Evolutionary conservation across 2,888 invertebrate genomes (phyloP), one percentile per base, ranked within the genome.

Genomic region (Cynaeus angustus): DNA sequence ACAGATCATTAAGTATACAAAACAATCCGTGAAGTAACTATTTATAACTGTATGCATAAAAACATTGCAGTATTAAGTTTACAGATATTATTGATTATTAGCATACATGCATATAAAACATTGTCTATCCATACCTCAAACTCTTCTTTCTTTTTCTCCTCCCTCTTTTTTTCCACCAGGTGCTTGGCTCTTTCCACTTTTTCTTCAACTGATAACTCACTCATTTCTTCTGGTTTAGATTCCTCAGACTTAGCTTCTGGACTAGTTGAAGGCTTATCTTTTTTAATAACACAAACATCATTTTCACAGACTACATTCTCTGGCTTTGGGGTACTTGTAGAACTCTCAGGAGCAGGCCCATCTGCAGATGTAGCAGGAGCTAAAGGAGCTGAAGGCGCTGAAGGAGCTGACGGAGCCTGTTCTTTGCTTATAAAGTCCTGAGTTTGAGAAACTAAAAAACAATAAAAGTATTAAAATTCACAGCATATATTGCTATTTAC

Each of bases 111-210:
- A n/a, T n/a, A n/a, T n/a, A n/a, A n/a, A n/a, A n/a, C n/a, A n/a
- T n/a, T n/a, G n/a, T 33, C 2, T 7, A 33, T 6, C 7, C 33
- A n/a, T 33, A 90, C 91, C 87, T 91, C 90, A 76, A 89, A 89
- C 72, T 93, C 93, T 78, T 91, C 89, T 6, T 88, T 87, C 50
- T 88, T 88, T 75, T 93, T 93, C 77, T 90, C 89, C 56, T 87
- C 83, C 38, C 89, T 86, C 76, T 90, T 90, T 30, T 89, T 88
- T 70, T 92, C 92, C 0, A 94, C 87, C 3, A 94, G 81, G 76
- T 90, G 88, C 78, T 91, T 90, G 0, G 92, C 92, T 62, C 88
- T 85, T 73, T 90, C 88, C 59, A 91, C 75, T 80, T 90, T 91
- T 52, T 91, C 90, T 74, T 91, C 88, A 0, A 83, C 75, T 28